Percentiles rank a stretch among this genome's conserved stretches.
These are phyloP conservation scores for Nyctibius grandis DNA, from an alignment of 2,797 vertebrate genomes.

Conservation along the genomic window DNA sequence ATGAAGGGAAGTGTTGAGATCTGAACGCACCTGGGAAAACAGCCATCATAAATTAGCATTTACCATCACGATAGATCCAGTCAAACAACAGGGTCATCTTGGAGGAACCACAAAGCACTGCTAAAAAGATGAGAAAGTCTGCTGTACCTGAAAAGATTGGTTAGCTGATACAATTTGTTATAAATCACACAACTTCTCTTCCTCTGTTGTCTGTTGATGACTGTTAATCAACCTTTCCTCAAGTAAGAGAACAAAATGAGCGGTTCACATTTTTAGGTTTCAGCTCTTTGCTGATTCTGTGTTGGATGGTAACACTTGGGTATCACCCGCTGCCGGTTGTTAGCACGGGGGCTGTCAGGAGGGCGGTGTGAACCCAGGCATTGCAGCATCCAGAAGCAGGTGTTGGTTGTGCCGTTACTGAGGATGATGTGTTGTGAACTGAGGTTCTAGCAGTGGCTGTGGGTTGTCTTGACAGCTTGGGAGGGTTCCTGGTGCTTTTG, in stretches of 20 bases:
- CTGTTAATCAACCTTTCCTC: not conserved
- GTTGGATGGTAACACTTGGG: not conserved
- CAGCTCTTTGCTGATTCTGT: not conserved
- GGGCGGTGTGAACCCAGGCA: not conserved
- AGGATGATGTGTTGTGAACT: not conserved
- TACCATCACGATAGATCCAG: not conserved
- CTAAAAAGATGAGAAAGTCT: not conserved
- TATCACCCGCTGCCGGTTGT: not conserved
- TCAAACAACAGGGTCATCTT: slow-evolving; percentile 2
- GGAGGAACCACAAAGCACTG: not conserved
- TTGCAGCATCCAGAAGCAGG: not conserved
- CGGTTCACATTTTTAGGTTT: not conserved
- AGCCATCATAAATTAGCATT: slow-evolving; percentile 8
- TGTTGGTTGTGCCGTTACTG: not conserved
- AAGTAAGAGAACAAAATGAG: not conserved
- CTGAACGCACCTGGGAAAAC: not conserved
- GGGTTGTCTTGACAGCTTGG: not conserved
- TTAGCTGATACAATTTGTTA: not conserved
- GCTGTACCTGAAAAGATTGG: not conserved
- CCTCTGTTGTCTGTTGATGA: not conserved
- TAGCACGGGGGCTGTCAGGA: not conserved
- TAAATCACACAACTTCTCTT: not conserved
- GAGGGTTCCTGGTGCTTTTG: not conserved
- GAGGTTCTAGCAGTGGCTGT: not conserved
- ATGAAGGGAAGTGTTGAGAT: not conserved